Percentiles rank a stretch among this genome's conserved stretches.
phyloP scores from a whole-genome alignment of 2,797 vertebrate species.

The Pristis pectinata region DNA sequence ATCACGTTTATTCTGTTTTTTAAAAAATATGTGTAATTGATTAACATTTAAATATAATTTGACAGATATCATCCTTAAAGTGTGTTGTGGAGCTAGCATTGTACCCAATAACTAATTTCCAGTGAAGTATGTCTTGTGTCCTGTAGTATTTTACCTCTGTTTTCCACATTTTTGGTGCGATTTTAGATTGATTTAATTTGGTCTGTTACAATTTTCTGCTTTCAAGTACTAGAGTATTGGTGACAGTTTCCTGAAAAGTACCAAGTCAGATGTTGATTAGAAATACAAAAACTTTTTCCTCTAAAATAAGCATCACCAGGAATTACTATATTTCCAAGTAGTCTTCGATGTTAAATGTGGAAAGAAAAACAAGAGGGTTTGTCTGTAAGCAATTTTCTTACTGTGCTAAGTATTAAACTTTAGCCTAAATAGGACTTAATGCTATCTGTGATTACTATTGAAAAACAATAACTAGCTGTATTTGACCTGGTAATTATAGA shows the following conservation, averaged over 20 bases:
- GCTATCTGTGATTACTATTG: not conserved
- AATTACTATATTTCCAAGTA: not conserved
- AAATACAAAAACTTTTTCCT: not conserved
- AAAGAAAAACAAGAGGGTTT: not conserved
- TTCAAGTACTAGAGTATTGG: not conserved
- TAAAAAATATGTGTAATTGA: not conserved
- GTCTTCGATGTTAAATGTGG: not conserved
- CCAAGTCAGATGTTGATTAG: not conserved
- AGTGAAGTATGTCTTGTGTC: not conserved
- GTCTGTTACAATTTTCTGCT: too few relatives aligned
- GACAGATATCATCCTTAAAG: not conserved
- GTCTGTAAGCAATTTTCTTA: constrained; percentile 8
- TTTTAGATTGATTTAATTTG: not conserved
- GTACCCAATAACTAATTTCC: not conserved
- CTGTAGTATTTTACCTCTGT: not conserved
- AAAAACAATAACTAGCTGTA: not conserved
- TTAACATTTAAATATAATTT: not conserved
- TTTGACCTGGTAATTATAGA: not conserved
- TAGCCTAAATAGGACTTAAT: not conserved
- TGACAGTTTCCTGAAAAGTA: not conserved
- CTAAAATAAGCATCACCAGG: not conserved
- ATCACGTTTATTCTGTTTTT: too few relatives aligned
- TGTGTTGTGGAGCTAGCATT: not conserved
- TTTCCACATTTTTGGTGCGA: too few relatives aligned
- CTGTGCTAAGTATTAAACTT: not conserved